phyloP scores from a whole-genome alignment of 2,888 invertebrate genomes.

The Cyrtodaria siliqua region DNA sequence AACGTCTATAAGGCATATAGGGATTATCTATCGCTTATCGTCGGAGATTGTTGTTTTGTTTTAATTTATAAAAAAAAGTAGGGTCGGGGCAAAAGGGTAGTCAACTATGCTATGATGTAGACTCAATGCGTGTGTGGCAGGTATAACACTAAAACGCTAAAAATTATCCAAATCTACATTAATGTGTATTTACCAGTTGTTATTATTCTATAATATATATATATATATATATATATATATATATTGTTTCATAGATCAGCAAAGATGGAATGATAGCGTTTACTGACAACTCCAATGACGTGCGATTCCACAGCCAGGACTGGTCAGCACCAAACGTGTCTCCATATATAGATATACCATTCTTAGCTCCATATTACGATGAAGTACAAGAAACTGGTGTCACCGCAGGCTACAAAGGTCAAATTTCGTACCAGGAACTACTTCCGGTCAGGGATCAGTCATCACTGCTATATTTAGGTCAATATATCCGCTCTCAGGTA shows the following conservation, averaged over 20 bases:
- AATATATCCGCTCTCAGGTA: slow-evolving; percentile 89
- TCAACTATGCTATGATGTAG: too few species aligned
- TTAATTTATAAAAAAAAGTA: too few species aligned
- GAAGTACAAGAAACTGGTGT: slow-evolving; percentile 36
- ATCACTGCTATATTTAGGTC: slow-evolving; percentile 44
- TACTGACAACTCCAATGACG: slow-evolving; percentile 10
- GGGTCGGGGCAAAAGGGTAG: too few species aligned
- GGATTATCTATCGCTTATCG: too few species aligned
- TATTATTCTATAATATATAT: not conserved
- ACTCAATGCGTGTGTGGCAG: too few species aligned
- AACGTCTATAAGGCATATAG: too few species aligned
- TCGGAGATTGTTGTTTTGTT: too few species aligned
- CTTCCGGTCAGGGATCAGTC: not conserved
- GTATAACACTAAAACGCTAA: too few species aligned
- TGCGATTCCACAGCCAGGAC: slow-evolving; percentile 25
- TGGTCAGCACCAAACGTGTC: slow-evolving; percentile 53
- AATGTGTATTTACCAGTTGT: not conserved
- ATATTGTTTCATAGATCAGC: slow-evolving; percentile 66
- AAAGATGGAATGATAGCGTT: slow-evolving; percentile 70
- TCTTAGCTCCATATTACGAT: slow-evolving; percentile 74
- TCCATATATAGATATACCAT: slow-evolving; percentile 63
- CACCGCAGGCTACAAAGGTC: slow-evolving; percentile 24
- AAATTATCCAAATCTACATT: not conserved
- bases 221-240: not conserved
- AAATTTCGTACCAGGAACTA: slow-evolving; percentile 31